Evolutionary conservation across 2,797 vertebrate species (phyloP).

Genomic region (Catamblyrhynchus diadema): DNA sequence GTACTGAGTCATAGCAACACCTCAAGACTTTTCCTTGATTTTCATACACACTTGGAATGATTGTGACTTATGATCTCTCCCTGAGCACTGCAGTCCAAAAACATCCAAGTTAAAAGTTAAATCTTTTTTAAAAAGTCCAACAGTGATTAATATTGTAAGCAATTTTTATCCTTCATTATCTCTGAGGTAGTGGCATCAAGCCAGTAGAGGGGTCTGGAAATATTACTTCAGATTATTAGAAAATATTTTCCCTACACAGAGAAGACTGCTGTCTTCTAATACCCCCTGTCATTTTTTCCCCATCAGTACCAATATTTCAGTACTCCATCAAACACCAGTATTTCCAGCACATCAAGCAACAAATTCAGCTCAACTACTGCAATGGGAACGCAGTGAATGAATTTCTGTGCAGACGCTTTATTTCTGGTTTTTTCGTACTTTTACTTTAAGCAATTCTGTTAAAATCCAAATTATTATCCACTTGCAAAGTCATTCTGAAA

Average conservation of each 20-base stretch:
- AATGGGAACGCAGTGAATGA: background rate
- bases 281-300: background rate
- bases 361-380: background rate
- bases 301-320: background rate
- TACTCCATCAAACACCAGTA: background rate
- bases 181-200: background rate
- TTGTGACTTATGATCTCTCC: accelerated
- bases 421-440: background rate
- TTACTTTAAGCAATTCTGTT: background rate
- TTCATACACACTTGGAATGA: background rate
- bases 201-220: background rate
- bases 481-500: background rate
- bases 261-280: background rate
- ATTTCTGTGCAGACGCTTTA: background rate
- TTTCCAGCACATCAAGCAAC: background rate
- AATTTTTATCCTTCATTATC: background rate
- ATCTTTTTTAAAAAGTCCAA: background rate
- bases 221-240: background rate
- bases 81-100: background rate
- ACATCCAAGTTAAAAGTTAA: background rate
- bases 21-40: background rate
- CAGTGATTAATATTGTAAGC: accelerated
- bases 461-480: background rate
- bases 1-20: background rate
- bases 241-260: background rate